These are phyloP conservation scores for Halcyon senegalensis DNA, from an alignment of 2,113 vertebrate genomes.

Conservation along the genomic window DNA sequence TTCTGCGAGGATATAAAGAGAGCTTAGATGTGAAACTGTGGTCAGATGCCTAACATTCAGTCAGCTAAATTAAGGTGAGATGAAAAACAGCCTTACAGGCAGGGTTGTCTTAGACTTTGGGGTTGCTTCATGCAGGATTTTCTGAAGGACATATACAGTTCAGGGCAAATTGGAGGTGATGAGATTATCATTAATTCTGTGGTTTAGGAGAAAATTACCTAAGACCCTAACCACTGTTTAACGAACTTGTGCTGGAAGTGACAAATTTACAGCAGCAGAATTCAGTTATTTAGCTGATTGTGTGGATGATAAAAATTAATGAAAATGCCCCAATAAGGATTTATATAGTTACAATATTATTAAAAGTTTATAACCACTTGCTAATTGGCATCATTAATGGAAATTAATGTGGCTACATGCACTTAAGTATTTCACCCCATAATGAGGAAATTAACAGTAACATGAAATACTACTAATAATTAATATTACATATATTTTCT, in stretches of 20 bases:
- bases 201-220: neutral
- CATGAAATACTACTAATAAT: slow-evolving; percentile 10
- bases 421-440: neutral
- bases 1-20: neutral
- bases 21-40: neutral
- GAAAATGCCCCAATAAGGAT: neutral
- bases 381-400: slow-evolving; percentile 43
- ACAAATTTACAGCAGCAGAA: neutral
- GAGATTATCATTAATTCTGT: neutral
- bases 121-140: neutral
- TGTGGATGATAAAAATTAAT: slow-evolving; percentile 2
- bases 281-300: neutral
- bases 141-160: neutral
- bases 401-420: neutral
- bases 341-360: slow-evolving; percentile 38
- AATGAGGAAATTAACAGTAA: slow-evolving; percentile 35
- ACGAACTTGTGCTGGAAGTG: neutral
- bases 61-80: neutral
- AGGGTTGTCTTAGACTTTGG: neutral
- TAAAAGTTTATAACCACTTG: slow-evolving; percentile 32
- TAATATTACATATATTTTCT: neutral
- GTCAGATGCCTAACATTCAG: neutral
- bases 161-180: neutral
- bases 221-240: neutral
- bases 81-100: neutral